Evolutionary conservation across 2,888 invertebrate species (phyloP).

Genomic region (Nycteola revayana): DNA sequence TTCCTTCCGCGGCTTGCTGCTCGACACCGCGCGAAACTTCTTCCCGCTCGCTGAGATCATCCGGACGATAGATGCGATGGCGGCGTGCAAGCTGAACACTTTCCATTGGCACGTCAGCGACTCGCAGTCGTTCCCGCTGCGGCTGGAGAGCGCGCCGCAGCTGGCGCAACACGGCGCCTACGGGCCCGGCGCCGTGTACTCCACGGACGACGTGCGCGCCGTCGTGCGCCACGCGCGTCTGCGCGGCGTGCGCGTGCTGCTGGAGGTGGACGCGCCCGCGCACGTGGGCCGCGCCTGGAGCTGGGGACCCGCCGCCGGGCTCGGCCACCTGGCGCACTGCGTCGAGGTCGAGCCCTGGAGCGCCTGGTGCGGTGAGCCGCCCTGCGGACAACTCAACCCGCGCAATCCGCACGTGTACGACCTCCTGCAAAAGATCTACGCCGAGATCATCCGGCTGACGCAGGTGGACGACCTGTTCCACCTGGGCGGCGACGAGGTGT

Average conservation of each 20-base stretch:
- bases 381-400: conserved; percentile 93
- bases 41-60: conserved; percentile 88
- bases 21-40: conserved; percentile 96
- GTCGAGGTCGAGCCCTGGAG: conserved; percentile 91
- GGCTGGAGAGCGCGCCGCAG: conserved; percentile 88
- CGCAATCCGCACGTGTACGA: conserved; percentile 89
- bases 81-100: conserved; percentile 93
- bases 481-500: conserved; percentile 92
- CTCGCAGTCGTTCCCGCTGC: conserved; percentile 95
- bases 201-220: conserved; percentile 85
- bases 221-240: conserved; percentile 89
- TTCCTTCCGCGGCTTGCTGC: conserved; percentile 91
- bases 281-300: conserved; percentile 94
- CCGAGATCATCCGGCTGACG: conserved; percentile 87
- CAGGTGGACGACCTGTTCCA: conserved; percentile 91
- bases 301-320: conserved; percentile 88
- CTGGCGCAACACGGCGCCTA: conserved; percentile 93
- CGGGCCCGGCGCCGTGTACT: conserved; percentile 89
- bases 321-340: conserved; percentile 90
- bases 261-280: conserved; percentile 96
- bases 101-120: conserved; percentile 97
- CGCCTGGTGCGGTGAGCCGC: conserved; percentile 91
- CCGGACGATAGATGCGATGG: conserved; percentile 93
- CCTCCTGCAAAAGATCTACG: conserved; percentile 87
- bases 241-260: conserved; percentile 92